Evolutionary conservation across 2,797 vertebrate genomes (phyloP).

Genomic region (Scolopax bukidnonensis): DNA sequence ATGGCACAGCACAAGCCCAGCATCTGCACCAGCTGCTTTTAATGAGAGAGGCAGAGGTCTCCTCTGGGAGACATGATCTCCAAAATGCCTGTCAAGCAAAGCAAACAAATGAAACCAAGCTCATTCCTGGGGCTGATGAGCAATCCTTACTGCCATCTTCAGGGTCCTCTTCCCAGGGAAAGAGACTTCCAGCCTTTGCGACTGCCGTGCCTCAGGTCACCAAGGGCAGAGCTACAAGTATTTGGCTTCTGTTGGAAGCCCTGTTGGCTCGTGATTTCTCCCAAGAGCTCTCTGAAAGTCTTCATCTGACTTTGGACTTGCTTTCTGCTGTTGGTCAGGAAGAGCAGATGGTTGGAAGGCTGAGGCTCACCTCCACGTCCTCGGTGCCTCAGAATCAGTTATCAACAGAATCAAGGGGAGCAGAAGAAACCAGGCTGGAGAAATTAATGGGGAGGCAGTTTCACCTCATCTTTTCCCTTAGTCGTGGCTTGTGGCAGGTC

Average conservation of each 20-base stretch:
- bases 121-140: neutral
- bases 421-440: neutral
- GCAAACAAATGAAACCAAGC: neutral
- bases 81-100: neutral
- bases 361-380: neutral
- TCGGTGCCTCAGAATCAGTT: neutral
- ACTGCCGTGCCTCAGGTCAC: neutral
- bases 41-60: neutral
- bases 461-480: neutral
- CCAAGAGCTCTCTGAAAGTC: neutral
- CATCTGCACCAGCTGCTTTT: neutral
- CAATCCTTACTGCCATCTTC: neutral
- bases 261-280: neutral
- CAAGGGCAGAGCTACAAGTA: neutral
- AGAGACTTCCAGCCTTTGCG: neutral
- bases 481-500: neutral
- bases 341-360: neutral
- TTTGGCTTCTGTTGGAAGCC: neutral
- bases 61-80: neutral
- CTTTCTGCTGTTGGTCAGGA: neutral
- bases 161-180: neutral
- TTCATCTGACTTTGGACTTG: neutral
- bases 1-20: fast-evolving
- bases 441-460: neutral
- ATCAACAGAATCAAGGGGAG: neutral